Evolutionary conservation across 2,113 vertebrate genomes (phyloP).

Genomic region (Cervus canadensis): DNA sequence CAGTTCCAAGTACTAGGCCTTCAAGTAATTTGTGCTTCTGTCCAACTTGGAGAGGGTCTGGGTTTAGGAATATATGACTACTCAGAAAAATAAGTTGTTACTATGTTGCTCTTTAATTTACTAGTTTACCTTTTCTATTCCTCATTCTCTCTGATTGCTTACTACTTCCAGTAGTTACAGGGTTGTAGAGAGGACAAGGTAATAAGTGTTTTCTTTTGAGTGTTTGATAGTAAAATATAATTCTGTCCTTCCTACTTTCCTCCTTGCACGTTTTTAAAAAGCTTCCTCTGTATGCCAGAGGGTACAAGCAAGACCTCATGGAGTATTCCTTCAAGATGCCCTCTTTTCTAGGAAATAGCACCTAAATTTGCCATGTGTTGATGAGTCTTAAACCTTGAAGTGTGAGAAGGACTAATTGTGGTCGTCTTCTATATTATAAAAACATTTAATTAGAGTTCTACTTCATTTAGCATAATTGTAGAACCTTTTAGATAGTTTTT

Average conservation of each 20-base stretch:
- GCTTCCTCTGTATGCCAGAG: background rate
- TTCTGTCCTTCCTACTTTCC: background rate
- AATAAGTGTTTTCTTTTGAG: background rate
- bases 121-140: background rate
- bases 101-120: background rate
- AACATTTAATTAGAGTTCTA: background rate
- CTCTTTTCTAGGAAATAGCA: background rate
- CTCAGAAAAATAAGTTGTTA: background rate
- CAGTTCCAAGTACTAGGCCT: background rate
- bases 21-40: background rate
- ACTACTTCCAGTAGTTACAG: background rate
- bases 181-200: background rate
- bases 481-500: background rate
- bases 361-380: background rate
- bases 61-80: background rate
- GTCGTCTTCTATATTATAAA: background rate
- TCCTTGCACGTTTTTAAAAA: background rate
- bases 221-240: background rate
- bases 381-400: background rate
- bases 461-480: constrained; percentile 4
- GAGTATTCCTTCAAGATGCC: background rate
- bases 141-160: background rate
- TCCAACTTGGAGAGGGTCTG: background rate
- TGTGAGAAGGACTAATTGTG: background rate
- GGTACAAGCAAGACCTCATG: background rate